Conservation (phyloP, 2,888 invertebrate genomes). For the Halictus ligatus region DNA sequence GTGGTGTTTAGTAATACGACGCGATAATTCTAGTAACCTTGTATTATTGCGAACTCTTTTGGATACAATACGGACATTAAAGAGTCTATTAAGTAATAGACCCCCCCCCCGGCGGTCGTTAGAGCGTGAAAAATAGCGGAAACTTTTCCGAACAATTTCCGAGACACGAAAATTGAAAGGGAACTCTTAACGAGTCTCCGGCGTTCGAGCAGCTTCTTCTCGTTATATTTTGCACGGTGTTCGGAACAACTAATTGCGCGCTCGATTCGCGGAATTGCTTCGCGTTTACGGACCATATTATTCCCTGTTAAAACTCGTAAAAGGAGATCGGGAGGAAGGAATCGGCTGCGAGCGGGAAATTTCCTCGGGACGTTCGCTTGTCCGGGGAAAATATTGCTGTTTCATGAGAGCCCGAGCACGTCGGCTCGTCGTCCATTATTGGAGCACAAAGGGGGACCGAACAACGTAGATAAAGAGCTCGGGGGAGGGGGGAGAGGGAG, state of each 20-base stretch:
- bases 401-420: neutral
- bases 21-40: too few relatives aligned
- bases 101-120: too few relatives aligned
- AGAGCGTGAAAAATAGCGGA: too few relatives aligned
- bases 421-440: constrained; percentile 1
- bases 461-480: neutral
- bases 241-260: neutral
- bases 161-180: neutral
- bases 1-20: neutral
- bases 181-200: neutral
- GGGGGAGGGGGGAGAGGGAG: too few relatives aligned
- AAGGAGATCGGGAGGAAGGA: neutral
- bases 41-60: too few relatives aligned
- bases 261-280: neutral
- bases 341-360: neutral
- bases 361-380: neutral
- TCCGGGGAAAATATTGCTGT: neutral
- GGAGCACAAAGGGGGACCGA: neutral
- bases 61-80: neutral
- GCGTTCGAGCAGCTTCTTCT: neutral
- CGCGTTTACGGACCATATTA: neutral
- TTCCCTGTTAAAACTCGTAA: neutral
- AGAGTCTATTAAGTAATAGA: neutral
- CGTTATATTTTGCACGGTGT: neutral
- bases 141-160: neutral